Base-by-base conservation (phyloP, 2,797 vertebrate genomes). In the Euphonia xanthogaster region DNA sequence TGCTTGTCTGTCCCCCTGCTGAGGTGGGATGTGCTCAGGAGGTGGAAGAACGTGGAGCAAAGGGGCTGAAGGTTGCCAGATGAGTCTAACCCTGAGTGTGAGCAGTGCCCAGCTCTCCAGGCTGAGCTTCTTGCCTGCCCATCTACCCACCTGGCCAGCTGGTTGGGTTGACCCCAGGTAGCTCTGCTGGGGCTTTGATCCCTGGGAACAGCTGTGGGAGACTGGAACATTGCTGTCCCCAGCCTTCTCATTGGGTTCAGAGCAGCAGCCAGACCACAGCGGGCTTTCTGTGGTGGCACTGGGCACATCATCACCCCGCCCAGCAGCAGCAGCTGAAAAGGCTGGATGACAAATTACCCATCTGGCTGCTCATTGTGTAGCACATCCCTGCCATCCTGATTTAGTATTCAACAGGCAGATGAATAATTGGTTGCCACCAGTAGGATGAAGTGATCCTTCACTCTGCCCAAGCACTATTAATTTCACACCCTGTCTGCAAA, bases 401-500 rank as follows among this genome's bases (percentile, higher is more conserved):
- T 92, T 93, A 96, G 96, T 96, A 96, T 97, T 95, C 96, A 96
- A 91, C 89, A 86, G 95, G 91, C 88, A 94, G 89, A 96, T 96
- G 97, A 97, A 88, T 95, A 97, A 97, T 96, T 95, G 95, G 96
- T 90, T 97, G 96, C 96, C 91, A 94, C 87, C 83, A 67, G 57
- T 17, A 71, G 92, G 62, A 90, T 94, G 91, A 90, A 96, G 93
- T 53, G 91, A 97, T 97, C 95, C 93, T 95, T 97, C 93, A 86
- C 93, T 96, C 87, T 95, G 92, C 92, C 91, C 90, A 86, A 78
- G 89, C 90, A 39, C 79, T 82, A 91, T 93, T 94, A 80, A 96
- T 96, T 96, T 95, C 91, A 96, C 91, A 96, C 77, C 60, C 91
- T 96, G 96, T 93, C 95, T 95, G 85, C 79, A 88, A 90, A 95